Base-by-base conservation (phyloP, 92 coral and sea anemone genomes). In the Zoanthus sansibaricus region DNA sequence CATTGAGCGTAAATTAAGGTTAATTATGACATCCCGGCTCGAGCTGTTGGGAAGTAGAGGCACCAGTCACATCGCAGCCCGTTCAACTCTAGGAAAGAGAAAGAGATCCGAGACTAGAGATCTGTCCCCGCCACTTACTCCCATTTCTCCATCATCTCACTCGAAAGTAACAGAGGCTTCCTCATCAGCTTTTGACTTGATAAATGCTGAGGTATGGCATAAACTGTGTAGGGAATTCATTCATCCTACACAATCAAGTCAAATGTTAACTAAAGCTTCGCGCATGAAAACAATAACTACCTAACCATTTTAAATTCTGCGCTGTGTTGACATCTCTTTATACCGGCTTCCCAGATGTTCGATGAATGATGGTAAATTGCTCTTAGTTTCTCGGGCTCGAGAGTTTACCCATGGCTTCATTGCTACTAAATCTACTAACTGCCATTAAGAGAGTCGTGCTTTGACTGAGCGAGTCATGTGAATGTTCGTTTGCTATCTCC, bases 81-180 rank as follows among this genome's bases (percentile, higher is more conserved):
- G 93, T 54, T 90, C 91, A 75, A 47, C 86, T 69, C 91, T 86
- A 76, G 84, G 76, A 66, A 93, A 93, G 85, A 91, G 94, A 92
- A 92, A 88, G 79, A 91, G 94, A 37, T 91, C 95, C 58, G 95
- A 94, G 62, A 92, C 95, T 83, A 94, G 98, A 88, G 99, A 95
- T 88, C 75, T 96, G 88, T 95, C 98, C 93, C 99, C 99, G 89
- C 98, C 99, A 89, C 93, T 95, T 75, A 96, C 99, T 89, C 98
- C 99, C 89, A 94, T 96, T 92, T 95, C 99, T 86, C 99, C 99
- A 70, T 83, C 98, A 91, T 93, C 98, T 92, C 95, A 95, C 86
- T 92, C 95, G 90, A 91, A 91, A 83, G 88, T 93, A 93, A 90
- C 83, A 72, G 99, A 93, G 77, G 88, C 93, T 78, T 89, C 99